Base-by-base conservation (phyloP, 2,797 vertebrate species). In the Potorous gilbertii region DNA sequence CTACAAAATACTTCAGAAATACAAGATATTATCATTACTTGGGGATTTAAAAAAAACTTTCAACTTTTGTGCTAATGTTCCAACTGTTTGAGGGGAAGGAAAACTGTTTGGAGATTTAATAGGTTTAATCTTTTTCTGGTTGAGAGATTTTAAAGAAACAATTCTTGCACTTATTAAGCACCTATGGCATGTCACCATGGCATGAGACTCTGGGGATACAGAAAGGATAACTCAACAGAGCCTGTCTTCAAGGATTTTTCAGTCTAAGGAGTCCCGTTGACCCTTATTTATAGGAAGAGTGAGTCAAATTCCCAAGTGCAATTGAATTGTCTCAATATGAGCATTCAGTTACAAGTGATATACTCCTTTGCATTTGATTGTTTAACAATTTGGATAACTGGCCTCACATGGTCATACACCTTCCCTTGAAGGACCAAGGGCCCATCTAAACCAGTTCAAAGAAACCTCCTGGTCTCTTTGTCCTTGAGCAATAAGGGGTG, bases 401-500 rank as follows among this genome's bases (percentile, higher is more conserved):
- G 57, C 57, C 13, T 55, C 46, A 13, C 5, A 34, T 34, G 18
- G 28, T 90, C 57, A 92, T 18, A 2, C 31, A 91, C 29, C 1
- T 94, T 87, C n/a, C 56, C 90, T 31, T 34, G 12, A 57, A 94
- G 56, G 56, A 5, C 56, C 91, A 92, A 95, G n/a, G 5, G 90
- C 46, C 89, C 66, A 2, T 74, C 90, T 16, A 87, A 87, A 91
- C 94, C 96, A 96, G 91, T n/a, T 59, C 92, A 93, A 89, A 74
- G 55, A 31, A 62, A 66, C 46, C 92, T 92, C 93, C 92, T 0
- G 0, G 93, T 93, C 91, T 95, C 95, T 92, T 96, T 95, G 93
- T 94, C 94, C 93, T 97, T 90, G 66, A 94, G 94, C 92, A 91
- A 91, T 56, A 95, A 96, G 74, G 92, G 92, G 95, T 93, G 13